Percentiles rank a stretch among this genome's conserved stretches.
phyloP scores from a whole-genome alignment of 1,140 invertebrate genomes.

The Sitobion miscanthi region DNA sequence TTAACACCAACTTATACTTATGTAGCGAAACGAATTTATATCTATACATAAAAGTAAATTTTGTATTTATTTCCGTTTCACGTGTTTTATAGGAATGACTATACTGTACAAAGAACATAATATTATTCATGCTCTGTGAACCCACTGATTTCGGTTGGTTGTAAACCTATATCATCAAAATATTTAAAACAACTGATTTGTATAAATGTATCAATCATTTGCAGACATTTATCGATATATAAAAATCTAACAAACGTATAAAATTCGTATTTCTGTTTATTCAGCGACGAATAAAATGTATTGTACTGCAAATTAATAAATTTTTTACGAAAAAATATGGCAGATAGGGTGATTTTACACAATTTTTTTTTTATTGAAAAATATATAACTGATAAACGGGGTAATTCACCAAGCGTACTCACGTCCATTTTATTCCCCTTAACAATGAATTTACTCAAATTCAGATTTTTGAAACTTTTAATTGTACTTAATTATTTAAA shows the following conservation, averaged over 20 bases:
- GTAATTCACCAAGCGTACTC: not conserved
- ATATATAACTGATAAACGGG: not conserved
- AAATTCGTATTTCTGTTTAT: not conserved
- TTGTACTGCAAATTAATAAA: not conserved
- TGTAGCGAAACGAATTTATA: conserved; percentile 29
- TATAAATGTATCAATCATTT: not conserved
- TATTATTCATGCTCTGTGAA: not conserved
- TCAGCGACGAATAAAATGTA: not conserved
- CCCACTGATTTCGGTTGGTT: not conserved
- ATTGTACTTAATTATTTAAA: not conserved
- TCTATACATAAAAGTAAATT: not conserved
- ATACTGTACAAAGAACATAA: not conserved
- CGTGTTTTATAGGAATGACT: not conserved
- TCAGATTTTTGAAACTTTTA: not conserved
- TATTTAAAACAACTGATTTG: not conserved
- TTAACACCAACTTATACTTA: conserved; percentile 17
- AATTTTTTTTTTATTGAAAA: not conserved
- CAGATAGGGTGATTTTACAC: not conserved
- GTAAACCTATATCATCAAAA: not conserved
- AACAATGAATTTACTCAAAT: not conserved
- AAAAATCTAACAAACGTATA: not conserved
- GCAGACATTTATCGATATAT: not conserved
- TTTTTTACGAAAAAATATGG: not conserved
- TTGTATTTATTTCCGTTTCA: conserved; percentile 5
- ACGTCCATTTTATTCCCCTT: not conserved